Conservation (phyloP, 2,888 invertebrate species). For the Nephrotoma flavescens region DNA sequence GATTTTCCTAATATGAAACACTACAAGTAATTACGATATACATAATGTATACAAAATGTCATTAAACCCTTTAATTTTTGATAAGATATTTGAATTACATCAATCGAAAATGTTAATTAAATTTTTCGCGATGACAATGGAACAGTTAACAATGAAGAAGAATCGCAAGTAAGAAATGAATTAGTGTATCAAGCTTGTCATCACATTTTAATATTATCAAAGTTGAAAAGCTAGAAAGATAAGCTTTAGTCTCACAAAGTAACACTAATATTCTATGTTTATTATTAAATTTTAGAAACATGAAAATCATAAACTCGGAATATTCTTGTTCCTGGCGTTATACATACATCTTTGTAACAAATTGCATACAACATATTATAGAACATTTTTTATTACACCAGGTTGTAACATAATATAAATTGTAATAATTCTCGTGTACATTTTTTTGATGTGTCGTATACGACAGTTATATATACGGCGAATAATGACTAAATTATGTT, state of each 20-base stretch:
- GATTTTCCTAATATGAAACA: not conserved
- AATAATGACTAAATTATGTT: not conserved
- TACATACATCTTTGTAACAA: not conserved
- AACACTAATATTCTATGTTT: not conserved
- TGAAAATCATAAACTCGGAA: not conserved
- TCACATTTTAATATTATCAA: not conserved
- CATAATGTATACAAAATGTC: not conserved
- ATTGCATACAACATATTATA: not conserved
- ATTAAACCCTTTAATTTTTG: not conserved
- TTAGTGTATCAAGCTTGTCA: too few species aligned
- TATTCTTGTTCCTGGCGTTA: not conserved
- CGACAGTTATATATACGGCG: not conserved
- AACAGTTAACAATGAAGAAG: too few species aligned
- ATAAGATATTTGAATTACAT: not conserved
- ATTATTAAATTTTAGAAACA: not conserved
- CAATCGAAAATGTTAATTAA: not conserved
- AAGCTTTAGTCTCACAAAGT: not conserved
- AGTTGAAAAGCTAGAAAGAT: not conserved
- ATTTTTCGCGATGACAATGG: not conserved
- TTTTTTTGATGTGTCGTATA: not conserved
- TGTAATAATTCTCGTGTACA: not conserved
- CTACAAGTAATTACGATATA: not conserved
- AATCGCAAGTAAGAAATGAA: too few species aligned
- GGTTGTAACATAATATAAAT: not conserved
- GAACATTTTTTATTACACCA: not conserved